Evolutionary conservation across 2,113 vertebrate species (phyloP), one percentile per base, ranked within the genome.

Genomic region (Cephalophus harveyi): DNA sequence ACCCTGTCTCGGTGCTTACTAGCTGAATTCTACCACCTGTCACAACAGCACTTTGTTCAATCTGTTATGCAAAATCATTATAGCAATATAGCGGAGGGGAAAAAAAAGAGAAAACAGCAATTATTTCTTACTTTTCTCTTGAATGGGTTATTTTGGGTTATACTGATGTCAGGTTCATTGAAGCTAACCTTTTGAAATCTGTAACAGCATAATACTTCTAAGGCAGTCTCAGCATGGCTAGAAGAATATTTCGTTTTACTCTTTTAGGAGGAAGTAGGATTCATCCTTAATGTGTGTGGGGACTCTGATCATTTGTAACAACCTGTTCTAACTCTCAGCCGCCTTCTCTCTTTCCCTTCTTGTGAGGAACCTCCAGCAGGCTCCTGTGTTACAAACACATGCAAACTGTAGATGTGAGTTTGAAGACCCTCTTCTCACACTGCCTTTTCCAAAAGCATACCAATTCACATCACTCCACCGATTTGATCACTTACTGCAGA

Each of bases 21-120:
- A 99, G 99, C 99, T 99, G 99, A 99, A 99, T 99, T 99, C 99
- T 99, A 99, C 99, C 99, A 99, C 99, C 99, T 99, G 99, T 99
- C 99, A 99, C 99, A 99, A 99, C 99, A 99, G 99, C 99, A 99
- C 99, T 99, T 99, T 99, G 99, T 99, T 99, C 99, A 99, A 99
- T 99, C 99, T 99, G 99, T 99, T 99, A 99, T 99, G 99, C 99
- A 99, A 99, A 99, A 99, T 99, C 99, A 99, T 99, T 99, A 99
- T 99, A 99, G 99, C 99, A 99, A 99, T 99, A 99, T 99, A 99
- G 99, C 99, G 98, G 98, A 99, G 98, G 98, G 98, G 98, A 95
- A 98, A 98, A 79, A 99, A 99, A 99, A 99, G 99, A 99, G 99
- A 99, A 99, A 99, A 99, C 99, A 99, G 99, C 99, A 99, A 99